Conservation (phyloP, 1,140 invertebrate genomes). For the Dryas iulia region DNA sequence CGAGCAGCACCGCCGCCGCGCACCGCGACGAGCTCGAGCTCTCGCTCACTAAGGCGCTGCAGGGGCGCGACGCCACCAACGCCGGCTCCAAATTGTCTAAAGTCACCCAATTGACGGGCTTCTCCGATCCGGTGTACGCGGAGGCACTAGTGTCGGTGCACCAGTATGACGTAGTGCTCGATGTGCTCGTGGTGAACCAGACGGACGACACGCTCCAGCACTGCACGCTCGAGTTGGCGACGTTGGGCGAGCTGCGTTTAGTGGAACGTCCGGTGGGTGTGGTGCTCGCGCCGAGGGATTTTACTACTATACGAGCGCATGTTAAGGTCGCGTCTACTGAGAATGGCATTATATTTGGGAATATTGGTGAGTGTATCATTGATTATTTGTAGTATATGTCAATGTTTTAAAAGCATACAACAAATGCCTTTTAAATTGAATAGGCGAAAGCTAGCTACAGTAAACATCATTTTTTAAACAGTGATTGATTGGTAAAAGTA, state of each 20-base stretch:
- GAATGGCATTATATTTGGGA: constrained; percentile 99
- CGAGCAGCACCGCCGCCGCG: constrained; percentile 27
- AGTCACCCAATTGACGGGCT: constrained; percentile 99
- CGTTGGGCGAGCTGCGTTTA: constrained; percentile 97
- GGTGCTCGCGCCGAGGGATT: constrained; percentile 97
- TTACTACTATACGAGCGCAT: constrained; percentile 98
- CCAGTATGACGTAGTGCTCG: constrained; percentile 99
- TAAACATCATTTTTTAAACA: too few relatives aligned
- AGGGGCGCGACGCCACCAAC: constrained; percentile 61
- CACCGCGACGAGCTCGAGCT: constrained; percentile 96
- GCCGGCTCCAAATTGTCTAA: constrained; percentile 83
- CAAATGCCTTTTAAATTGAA: too few relatives aligned
- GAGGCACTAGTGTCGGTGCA: constrained; percentile 99
- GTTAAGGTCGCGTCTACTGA: constrained; percentile 98
- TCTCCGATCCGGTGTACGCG: constrained; percentile 99
- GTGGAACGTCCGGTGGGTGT: constrained; percentile 98
- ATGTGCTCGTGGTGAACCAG: constrained; percentile 98
- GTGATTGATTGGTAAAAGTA: too few relatives aligned
- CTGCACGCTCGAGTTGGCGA: constrained; percentile 98
- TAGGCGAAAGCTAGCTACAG: too few relatives aligned
- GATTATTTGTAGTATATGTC: too few relatives aligned
- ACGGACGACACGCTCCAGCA: constrained; percentile 97
- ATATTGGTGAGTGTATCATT: constrained; percentile 87
- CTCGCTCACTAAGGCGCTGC: constrained; percentile 92
- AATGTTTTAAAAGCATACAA: too few relatives aligned